Conservation (phyloP, 2,797 vertebrate genomes). For the Lacerta bilineata region DNA sequence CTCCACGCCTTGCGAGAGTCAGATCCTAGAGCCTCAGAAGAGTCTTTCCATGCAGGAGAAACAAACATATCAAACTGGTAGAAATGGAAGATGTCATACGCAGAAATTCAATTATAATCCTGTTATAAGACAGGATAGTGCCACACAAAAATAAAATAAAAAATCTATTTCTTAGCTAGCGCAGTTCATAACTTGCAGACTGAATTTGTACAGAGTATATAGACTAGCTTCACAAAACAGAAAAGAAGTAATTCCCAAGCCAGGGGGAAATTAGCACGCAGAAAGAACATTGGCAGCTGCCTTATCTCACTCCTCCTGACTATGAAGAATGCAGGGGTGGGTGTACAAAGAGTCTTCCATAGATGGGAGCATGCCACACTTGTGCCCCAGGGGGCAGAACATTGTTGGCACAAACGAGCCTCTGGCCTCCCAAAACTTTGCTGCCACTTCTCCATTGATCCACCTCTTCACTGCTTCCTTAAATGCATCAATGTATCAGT, state of each 20-base stretch:
- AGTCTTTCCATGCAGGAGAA: not conserved
- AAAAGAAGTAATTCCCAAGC: not conserved
- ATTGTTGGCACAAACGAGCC: not conserved
- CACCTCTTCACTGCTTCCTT: too few species aligned
- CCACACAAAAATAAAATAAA: not conserved
- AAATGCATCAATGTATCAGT: too few species aligned
- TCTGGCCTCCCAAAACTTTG: too few species aligned
- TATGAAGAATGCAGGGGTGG: not conserved
- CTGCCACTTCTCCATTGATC: too few species aligned
- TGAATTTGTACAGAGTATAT: constrained; percentile 35
- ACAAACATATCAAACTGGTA: constrained; percentile 15
- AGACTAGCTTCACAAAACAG: constrained; percentile 51
- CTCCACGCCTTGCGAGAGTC: not conserved
- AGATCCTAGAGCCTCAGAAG: not conserved
- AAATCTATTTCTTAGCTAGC: constrained; percentile 5
- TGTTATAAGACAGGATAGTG: not conserved
- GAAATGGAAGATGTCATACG: constrained; percentile 24
- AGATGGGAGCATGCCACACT: not conserved
- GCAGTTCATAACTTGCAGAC: constrained; percentile 21
- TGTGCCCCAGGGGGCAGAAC: not conserved
- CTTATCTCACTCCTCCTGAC: not conserved
- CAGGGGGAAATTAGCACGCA: not conserved
- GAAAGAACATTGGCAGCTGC: not conserved
- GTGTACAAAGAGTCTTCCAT: not conserved
- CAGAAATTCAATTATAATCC: constrained; percentile 29